Evolutionary conservation across 2,113 vertebrate genomes (phyloP), one percentile per base, ranked within the genome.

Genomic region (Equus przewalskii): DNA sequence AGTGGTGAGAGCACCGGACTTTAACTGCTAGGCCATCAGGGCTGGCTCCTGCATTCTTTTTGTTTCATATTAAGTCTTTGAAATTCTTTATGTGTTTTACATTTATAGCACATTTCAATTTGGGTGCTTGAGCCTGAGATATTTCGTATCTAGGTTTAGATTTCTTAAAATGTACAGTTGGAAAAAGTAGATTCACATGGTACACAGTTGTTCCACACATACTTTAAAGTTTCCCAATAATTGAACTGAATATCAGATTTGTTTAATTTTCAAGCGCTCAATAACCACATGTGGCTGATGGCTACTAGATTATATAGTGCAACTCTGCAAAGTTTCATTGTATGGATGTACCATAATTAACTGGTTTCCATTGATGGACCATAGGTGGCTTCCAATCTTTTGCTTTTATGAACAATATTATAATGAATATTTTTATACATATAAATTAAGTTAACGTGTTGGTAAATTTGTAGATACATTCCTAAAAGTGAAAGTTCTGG

Each of bases 371-470:
- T 19, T 64, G 33, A 33, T 85, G 72, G 22, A 30, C 72, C 54
- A 33, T 33, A 69, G 8, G 18, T 85, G 62, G 41, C 62, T 92
- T 65, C 26, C 28, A 79, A 2, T 83, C 22, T 65, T 88, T 60
- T 89, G 78, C 18, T 89, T 75, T 89, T 89, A 85, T 4, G 72
- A 11, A 67, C 24, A 89, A 28, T 89, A 24, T 76, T 82, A 14
- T 33, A 56, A 89, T 65, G 21, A 91, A 72, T 81, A 70, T 49
- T 95, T 87, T 82, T 75, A 28, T 87, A n/a, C 28, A 49, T 81
- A 44, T 16, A 65, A 56, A 70, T 84, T 84, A 54, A 54, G 60
- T 69, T 93, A 76, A 76, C 49, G 58, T 73, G 7, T 87, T 81
- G 36, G 56, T 85, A 62, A 60, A 79, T 69, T 85, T 64, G 88